Conservation (phyloP, 2,113 vertebrate genomes). For the Corythaeola cristata region DNA sequence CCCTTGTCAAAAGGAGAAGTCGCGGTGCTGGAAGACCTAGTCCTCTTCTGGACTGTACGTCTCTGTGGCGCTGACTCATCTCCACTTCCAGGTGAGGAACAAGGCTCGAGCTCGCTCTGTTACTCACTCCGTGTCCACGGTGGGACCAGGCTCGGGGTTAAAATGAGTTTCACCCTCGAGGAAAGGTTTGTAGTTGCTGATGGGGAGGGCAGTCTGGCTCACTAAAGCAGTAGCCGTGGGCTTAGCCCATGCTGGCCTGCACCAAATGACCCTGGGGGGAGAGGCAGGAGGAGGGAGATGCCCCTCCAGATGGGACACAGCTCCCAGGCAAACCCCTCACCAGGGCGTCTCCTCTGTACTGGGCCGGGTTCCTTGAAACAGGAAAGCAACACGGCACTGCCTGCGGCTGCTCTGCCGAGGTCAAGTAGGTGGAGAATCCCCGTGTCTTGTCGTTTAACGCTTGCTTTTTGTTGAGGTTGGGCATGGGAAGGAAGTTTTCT, state of each 20-base stretch:
- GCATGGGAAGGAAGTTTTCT: neutral
- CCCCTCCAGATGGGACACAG: neutral
- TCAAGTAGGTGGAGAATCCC: neutral
- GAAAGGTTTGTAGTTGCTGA: neutral
- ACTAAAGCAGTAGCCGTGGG: neutral
- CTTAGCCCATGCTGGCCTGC: neutral
- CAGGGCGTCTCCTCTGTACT: neutral
- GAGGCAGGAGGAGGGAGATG: neutral
- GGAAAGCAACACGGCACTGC: accelerated
- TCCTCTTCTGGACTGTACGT: neutral
- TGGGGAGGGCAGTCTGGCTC: neutral
- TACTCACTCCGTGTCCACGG: neutral
- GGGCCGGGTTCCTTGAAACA: neutral
- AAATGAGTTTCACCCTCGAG: neutral
- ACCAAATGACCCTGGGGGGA: neutral
- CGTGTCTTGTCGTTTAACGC: neutral
- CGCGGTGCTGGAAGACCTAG: neutral
- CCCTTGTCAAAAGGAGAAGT: neutral
- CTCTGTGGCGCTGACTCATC: neutral
- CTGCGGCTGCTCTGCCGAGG: neutral
- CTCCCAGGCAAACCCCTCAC: neutral
- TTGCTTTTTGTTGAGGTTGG: neutral
- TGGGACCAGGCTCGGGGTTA: neutral
- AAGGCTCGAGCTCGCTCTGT: accelerated
- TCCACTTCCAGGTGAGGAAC: neutral